phyloP scores from a whole-genome alignment of 2,888 invertebrate species.

The Petrophora chlorosata region DNA sequence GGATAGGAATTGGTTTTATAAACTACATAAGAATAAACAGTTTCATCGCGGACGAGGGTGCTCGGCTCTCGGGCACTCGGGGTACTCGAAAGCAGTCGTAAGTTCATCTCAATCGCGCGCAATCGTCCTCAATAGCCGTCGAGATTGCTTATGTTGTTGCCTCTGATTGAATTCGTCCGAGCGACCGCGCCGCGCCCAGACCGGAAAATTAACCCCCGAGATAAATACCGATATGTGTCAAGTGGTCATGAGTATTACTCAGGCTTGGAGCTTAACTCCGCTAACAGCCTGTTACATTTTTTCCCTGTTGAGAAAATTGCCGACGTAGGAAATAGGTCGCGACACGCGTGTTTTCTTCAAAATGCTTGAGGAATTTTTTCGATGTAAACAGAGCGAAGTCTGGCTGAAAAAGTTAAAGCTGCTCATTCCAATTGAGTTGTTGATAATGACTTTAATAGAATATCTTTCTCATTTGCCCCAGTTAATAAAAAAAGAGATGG shows the following conservation, averaged over 20 bases:
- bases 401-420: neutral
- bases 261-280: constrained; percentile 35
- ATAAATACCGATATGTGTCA: constrained; percentile 70
- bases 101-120: constrained; percentile 70
- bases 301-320: constrained; percentile 16
- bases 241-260: constrained; percentile 53
- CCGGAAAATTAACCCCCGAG: constrained; percentile 72
- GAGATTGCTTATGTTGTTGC: constrained; percentile 78
- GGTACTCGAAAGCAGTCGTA: constrained; percentile 60
- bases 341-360: constrained; percentile 7
- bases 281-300: constrained; percentile 23
- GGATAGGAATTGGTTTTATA: constrained; percentile 21
- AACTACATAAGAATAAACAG: constrained; percentile 42
- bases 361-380: constrained; percentile 1
- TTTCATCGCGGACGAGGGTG: constrained; percentile 55
- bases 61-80: too few relatives aligned
- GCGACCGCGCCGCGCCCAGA: constrained; percentile 49
- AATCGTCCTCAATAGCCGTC: constrained; percentile 58
- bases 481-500: too few relatives aligned
- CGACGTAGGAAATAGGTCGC: constrained; percentile 2
- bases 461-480: too few relatives aligned
- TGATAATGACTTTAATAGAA: too few relatives aligned
- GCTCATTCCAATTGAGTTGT: neutral
- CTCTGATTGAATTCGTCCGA: constrained; percentile 77
- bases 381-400: constrained; percentile 1